phyloP scores from a whole-genome alignment of 1,140 invertebrate species.

The Leptinotarsa defecta region DNA sequence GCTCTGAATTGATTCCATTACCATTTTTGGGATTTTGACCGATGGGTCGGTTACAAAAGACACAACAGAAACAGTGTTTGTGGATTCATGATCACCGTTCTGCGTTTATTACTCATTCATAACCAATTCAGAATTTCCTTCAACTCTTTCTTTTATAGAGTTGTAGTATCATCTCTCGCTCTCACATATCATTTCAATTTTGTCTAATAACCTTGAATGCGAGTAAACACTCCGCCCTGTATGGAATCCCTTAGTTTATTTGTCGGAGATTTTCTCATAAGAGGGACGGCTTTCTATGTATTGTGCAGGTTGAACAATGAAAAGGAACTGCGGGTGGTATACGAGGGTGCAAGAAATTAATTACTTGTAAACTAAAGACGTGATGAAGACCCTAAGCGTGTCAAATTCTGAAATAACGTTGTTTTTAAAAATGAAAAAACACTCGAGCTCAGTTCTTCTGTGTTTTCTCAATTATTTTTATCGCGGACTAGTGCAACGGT shows the following conservation, averaged over 20 bases:
- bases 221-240: not conserved
- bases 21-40: too few relatives aligned
- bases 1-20: too few relatives aligned
- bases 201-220: not conserved
- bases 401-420: not conserved
- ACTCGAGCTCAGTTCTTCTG: too few relatives aligned
- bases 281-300: slow-evolving; percentile 13
- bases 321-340: slow-evolving; percentile 16
- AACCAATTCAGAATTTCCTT: too few relatives aligned
- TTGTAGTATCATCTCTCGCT: too few relatives aligned
- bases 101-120: too few relatives aligned
- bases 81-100: too few relatives aligned
- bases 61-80: too few relatives aligned
- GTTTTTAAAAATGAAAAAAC: not conserved
- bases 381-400: not conserved
- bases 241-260: not conserved
- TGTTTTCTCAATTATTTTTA: too few relatives aligned
- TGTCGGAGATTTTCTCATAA: slow-evolving; percentile 22
- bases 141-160: too few relatives aligned
- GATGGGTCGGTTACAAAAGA: too few relatives aligned
- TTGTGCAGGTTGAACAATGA: slow-evolving; percentile 17
- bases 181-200: not conserved
- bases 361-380: slow-evolving; percentile 18
- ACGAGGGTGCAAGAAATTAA: slow-evolving; percentile 24
- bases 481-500: too few relatives aligned